These are phyloP conservation scores for Ichneumon xanthorius DNA, from an alignment of 2,888 invertebrate species.

Conservation along the genomic window DNA sequence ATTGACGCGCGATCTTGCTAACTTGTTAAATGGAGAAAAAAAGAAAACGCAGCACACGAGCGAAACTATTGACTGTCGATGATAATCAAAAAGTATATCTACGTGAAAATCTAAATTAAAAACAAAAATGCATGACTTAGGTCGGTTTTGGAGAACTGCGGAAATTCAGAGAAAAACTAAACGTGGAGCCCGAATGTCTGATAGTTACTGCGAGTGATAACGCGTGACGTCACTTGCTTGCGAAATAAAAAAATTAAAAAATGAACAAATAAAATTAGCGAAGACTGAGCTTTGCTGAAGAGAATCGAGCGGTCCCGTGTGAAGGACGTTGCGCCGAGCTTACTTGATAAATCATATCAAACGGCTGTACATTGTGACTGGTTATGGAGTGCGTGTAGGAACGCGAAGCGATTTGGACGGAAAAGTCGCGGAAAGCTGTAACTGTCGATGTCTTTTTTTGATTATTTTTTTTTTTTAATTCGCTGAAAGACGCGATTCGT, in stretches of 20 bases:
- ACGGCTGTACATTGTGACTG: constrained; percentile 64
- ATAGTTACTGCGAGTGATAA: constrained; percentile 9
- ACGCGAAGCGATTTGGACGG: not conserved
- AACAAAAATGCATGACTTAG: constrained; percentile 25
- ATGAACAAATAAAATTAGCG: not conserved
- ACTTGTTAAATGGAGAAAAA: constrained; percentile 11
- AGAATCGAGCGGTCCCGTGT: constrained; percentile 22
- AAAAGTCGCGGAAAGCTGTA: constrained; percentile 25
- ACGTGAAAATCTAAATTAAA: not conserved
- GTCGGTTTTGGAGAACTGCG: constrained; percentile 28
- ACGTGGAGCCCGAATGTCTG: not conserved
- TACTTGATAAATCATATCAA: constrained; percentile 68
- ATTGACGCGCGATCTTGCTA: constrained; percentile 11
- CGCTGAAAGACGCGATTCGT: constrained; percentile 30
- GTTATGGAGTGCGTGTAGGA: constrained; percentile 5
- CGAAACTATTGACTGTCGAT: constrained; percentile 51
- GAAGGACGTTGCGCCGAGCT: constrained; percentile 47
- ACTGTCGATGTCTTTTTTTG: constrained; percentile 8
- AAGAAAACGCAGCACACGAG: constrained; percentile 9
- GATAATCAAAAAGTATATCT: constrained; percentile 67
- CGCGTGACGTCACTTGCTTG: constrained; percentile 34
- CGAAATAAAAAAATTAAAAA: not conserved
- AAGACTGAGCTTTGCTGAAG: constrained; percentile 10
- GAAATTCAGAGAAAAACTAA: constrained; percentile 18
- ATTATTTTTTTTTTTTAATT: not conserved